These are phyloP conservation scores for Araneus ventricosus DNA, from an alignment of 1,140 invertebrate species.

Conservation along the genomic window DNA sequence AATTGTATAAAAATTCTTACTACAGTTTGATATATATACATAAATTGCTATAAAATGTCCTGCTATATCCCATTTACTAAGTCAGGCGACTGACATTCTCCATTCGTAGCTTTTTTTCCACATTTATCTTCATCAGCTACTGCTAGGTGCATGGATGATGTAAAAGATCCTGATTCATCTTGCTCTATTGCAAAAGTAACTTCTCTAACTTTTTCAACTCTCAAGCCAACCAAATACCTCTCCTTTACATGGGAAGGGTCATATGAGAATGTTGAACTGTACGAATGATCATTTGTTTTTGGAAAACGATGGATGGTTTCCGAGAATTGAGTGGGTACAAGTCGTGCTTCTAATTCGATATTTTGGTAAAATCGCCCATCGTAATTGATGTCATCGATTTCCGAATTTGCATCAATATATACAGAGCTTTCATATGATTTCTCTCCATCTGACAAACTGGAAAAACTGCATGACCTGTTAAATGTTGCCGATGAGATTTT, in stretches of 20 bases:
- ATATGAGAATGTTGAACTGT: background rate
- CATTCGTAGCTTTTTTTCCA: constrained; percentile 8
- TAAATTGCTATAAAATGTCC: background rate
- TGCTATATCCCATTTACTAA: constrained; percentile 30
- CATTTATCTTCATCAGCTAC: background rate
- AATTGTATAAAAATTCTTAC: background rate
- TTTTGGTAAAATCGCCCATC: constrained; percentile 24
- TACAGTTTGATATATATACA: background rate
- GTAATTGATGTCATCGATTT: background rate
- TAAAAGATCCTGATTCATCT: background rate
- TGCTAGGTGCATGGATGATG: constrained; percentile 28
- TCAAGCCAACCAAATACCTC: constrained; percentile 22
- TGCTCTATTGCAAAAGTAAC: background rate
- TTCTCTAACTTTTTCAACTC: constrained; percentile 37
- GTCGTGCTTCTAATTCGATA: constrained; percentile 29
- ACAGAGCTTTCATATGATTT: constrained; percentile 56
- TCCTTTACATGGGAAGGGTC: constrained; percentile 16
- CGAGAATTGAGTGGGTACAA: constrained; percentile 25
- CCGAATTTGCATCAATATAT: background rate
- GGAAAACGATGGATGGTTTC: constrained; percentile 53
- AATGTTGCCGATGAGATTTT: constrained; percentile 10
- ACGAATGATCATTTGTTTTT: background rate
- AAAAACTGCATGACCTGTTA: constrained; percentile 46
- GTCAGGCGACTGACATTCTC: background rate
- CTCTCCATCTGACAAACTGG: background rate